Evolutionary conservation across 92 coral and sea anemone species (phyloP).

Genomic region (Zoanthus solanderi): DNA sequence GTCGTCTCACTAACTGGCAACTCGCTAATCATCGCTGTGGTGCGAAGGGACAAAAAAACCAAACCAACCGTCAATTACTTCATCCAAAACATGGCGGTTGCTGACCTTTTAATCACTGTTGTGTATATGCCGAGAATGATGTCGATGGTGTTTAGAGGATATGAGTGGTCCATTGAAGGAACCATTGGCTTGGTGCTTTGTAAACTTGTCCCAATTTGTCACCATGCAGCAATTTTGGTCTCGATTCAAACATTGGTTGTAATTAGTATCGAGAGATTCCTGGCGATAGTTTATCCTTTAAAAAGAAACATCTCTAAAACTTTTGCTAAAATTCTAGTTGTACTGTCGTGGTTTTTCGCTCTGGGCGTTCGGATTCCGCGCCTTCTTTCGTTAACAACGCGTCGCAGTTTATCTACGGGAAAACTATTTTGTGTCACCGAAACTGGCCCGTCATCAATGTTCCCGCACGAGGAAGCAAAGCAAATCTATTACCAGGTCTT

Average conservation of each 20-base stretch:
- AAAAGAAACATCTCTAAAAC: slow-evolving; percentile 26
- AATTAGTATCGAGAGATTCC: slow-evolving; percentile 33
- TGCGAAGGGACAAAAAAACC: slow-evolving; percentile 14
- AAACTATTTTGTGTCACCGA: slow-evolving; percentile 12
- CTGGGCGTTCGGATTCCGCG: slow-evolving; percentile 10
- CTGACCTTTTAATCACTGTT: slow-evolving; percentile 16
- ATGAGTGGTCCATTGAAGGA: slow-evolving; percentile 29
- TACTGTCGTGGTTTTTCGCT: slow-evolving; percentile 4
- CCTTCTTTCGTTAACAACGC: slow-evolving; percentile 21
- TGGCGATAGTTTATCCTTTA: slow-evolving; percentile 32
- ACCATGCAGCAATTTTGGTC: slow-evolving; percentile 34
- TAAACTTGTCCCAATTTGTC: slow-evolving; percentile 15
- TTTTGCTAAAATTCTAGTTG: background rate
- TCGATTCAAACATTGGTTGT: slow-evolving; percentile 37
- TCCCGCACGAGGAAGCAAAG: background rate
- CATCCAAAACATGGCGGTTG: slow-evolving; percentile 33
- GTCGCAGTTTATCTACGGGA: background rate
- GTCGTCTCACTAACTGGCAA: slow-evolving; percentile 26
- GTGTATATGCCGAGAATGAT: slow-evolving; percentile 41
- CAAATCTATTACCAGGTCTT: slow-evolving; percentile 1
- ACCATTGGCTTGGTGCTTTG: slow-evolving; percentile 2
- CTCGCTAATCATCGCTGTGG: slow-evolving; percentile 27
- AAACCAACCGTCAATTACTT: slow-evolving; percentile 33
- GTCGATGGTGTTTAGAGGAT: background rate
- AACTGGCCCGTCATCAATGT: slow-evolving; percentile 5